Conservation (phyloP, 2,113 vertebrate species). For the Strix aluco region DNA sequence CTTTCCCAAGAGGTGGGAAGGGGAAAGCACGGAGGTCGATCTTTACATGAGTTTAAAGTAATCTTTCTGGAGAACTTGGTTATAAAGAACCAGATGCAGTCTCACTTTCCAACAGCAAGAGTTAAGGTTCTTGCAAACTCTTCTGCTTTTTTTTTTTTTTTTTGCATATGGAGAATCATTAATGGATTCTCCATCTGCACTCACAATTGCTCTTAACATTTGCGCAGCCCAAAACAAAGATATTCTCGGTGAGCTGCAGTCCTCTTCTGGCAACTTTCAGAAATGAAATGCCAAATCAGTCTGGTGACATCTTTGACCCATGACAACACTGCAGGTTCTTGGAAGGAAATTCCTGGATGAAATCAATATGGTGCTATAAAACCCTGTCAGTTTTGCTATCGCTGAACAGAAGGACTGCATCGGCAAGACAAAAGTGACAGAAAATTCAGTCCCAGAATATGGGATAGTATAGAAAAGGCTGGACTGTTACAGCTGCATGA, state of each 20-base stretch:
- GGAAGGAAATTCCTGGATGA: slow-evolving; percentile 52
- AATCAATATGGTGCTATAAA: neutral
- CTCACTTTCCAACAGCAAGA: neutral
- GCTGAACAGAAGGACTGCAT: slow-evolving; percentile 4
- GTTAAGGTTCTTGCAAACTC: neutral
- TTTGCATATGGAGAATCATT: neutral
- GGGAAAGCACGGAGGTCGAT: neutral
- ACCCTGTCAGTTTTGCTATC: neutral
- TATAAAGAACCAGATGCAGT: neutral
- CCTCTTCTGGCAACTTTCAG: slow-evolving; percentile 15
- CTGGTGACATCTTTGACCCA: slow-evolving; percentile 44
- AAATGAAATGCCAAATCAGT: slow-evolving; percentile 10
- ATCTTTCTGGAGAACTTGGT: neutral
- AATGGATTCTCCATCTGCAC: slow-evolving; percentile 24
- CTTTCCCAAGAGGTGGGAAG: neutral
- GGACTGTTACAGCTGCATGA: accelerated
- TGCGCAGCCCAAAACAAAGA: neutral
- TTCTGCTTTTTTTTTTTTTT: neutral
- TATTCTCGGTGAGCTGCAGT: neutral
- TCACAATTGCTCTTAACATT: slow-evolving; percentile 34
- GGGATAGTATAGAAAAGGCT: neutral
- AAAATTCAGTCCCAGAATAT: neutral
- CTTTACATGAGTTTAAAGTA: neutral
- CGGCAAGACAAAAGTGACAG: neutral
- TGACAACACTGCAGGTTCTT: slow-evolving; percentile 4